These are phyloP conservation scores for Phortica okadai DNA, from an alignment of 2,888 invertebrate genomes.

Conservation along the genomic window DNA sequence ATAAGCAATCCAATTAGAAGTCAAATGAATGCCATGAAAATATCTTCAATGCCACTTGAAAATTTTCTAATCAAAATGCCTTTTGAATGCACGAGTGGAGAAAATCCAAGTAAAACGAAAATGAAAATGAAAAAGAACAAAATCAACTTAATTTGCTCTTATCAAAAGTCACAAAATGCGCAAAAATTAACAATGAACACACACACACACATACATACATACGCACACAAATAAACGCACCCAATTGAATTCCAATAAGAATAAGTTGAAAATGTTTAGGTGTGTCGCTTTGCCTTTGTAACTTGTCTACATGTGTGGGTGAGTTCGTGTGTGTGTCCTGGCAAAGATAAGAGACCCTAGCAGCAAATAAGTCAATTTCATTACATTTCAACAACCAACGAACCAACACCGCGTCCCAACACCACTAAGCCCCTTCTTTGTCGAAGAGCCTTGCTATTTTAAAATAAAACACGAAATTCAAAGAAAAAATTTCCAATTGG, in stretches of 20 bases:
- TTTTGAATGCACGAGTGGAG: conserved; percentile 65
- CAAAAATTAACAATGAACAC: conserved; percentile 59
- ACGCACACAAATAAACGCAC: conserved; percentile 56
- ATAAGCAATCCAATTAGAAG: conserved; percentile 42
- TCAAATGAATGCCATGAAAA: conserved; percentile 42
- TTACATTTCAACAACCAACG: conserved; percentile 53
- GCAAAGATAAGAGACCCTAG: conserved; percentile 57
- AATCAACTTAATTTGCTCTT: conserved; percentile 23
- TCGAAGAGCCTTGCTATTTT: conserved; percentile 26
- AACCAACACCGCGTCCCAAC: conserved; percentile 26
- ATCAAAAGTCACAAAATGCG: conserved; percentile 50
- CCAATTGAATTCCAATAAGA: not conserved
- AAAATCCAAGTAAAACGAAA: conserved; percentile 54
- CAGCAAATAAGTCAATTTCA: conserved; percentile 61
- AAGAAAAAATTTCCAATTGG: conserved; percentile 35
- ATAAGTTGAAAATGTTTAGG: not conserved
- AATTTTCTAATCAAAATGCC: conserved; percentile 66
- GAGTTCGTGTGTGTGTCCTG: conserved; percentile 33
- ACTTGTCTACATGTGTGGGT: conserved; percentile 26
- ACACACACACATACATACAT: conserved; percentile 58
- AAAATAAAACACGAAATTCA: conserved; percentile 45
- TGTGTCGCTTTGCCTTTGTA: conserved; percentile 7
- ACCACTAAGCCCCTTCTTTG: not conserved
- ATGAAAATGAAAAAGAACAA: conserved; percentile 40
- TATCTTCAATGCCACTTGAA: conserved; percentile 47